Evolutionary conservation across 2,888 invertebrate genomes (phyloP).

Genomic region (Phyto melanocephala): DNA sequence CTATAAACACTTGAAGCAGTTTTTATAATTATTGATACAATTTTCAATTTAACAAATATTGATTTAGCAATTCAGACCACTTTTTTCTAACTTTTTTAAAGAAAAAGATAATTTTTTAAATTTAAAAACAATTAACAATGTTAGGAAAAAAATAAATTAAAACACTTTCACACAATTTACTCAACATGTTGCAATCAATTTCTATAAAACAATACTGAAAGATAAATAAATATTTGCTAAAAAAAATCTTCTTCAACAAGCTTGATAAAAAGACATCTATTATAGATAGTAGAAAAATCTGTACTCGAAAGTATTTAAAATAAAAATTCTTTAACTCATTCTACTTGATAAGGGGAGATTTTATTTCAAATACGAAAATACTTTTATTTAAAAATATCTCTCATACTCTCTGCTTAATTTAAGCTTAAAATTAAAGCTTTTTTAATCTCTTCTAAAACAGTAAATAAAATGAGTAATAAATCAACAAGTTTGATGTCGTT

Average conservation of each 20-base stretch:
- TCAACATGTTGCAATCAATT: neutral
- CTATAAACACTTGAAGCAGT: too few relatives aligned
- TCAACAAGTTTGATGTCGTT: neutral
- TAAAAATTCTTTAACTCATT: neutral
- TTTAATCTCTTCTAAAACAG: neutral
- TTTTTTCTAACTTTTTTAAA: too few relatives aligned
- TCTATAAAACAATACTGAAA: neutral
- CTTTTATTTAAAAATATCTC: neutral
- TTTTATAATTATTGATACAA: too few relatives aligned
- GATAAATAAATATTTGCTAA: neutral
- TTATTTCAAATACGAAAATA: neutral
- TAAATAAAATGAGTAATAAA: constrained; percentile 16
- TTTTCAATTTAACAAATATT: too few relatives aligned
- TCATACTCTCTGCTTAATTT: neutral
- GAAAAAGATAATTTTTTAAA: too few relatives aligned
- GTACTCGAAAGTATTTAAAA: neutral
- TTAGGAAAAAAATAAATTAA: too few relatives aligned
- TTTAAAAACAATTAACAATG: too few relatives aligned
- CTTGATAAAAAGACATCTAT: too few relatives aligned
- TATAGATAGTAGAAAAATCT: neutral
- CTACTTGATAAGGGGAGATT: neutral
- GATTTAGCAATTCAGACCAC: too few relatives aligned
- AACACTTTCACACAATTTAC: neutral
- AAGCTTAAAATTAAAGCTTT: constrained; percentile 27
- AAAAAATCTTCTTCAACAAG: too few relatives aligned